Conservation (phyloP, 1,140 invertebrate species). For the Neodiprion lecontei region DNA sequence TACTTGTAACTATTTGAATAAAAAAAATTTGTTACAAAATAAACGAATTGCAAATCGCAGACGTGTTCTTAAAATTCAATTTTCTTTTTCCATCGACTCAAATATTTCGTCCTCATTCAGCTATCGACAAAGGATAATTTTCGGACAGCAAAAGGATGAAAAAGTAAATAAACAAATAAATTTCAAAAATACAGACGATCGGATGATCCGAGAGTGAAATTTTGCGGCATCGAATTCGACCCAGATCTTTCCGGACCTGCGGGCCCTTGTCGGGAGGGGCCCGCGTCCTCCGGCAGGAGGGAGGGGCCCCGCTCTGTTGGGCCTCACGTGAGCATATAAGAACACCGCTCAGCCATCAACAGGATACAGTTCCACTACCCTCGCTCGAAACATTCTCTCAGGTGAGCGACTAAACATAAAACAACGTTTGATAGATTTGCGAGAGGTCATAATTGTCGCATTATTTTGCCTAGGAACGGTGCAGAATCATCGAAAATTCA, state of each 20-base stretch:
- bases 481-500: too few relatives aligned
- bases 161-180: too few relatives aligned
- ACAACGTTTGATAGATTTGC: not conserved
- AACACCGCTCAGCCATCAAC: slow-evolving; percentile 33
- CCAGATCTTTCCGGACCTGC: slow-evolving; percentile 43
- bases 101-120: too few relatives aligned
- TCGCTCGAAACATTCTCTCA: slow-evolving; percentile 27
- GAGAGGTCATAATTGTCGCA: too few relatives aligned
- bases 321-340: slow-evolving; percentile 45
- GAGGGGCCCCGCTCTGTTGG: slow-evolving; percentile 31
- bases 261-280: slow-evolving; percentile 32
- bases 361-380: slow-evolving; percentile 47
- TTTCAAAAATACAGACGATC: slow-evolving; percentile 4
- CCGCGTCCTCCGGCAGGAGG: slow-evolving; percentile 23
- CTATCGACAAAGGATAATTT: not conserved
- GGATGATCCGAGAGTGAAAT: not conserved
- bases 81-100: too few relatives aligned
- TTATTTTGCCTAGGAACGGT: too few relatives aligned
- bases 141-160: not conserved
- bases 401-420: slow-evolving; percentile 8
- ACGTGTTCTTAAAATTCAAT: too few relatives aligned
- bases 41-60: too few relatives aligned
- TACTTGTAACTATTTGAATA: too few relatives aligned
- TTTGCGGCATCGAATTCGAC: slow-evolving; percentile 37
- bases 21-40: too few relatives aligned